A percentile compares a stretch with the other conserved stretches of the same genome.
Evolutionary conservation across 1,140 invertebrate species (phyloP).

Genomic region (Manduca sexta): DNA sequence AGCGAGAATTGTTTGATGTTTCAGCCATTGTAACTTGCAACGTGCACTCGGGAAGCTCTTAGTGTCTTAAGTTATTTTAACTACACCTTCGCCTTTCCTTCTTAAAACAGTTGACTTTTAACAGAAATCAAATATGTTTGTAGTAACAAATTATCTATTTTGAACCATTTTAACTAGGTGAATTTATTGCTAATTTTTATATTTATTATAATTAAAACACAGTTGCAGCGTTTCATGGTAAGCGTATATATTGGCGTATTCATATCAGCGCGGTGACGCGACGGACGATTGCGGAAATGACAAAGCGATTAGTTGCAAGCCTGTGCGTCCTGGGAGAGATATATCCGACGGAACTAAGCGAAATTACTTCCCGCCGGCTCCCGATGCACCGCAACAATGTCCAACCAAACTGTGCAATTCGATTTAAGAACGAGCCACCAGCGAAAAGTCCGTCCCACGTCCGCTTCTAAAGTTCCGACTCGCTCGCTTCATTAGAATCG

Average conservation of each 20-base stretch:
- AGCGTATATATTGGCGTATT: slow-evolving; percentile 20
- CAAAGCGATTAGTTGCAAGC: slow-evolving; percentile 63
- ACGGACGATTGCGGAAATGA: slow-evolving; percentile 65
- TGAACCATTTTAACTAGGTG: no score
- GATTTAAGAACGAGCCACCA: slow-evolving; percentile 37
- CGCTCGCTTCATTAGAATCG: slow-evolving; percentile 40
- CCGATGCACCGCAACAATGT: slow-evolving; percentile 48
- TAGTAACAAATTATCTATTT: no score
- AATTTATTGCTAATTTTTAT: no score
- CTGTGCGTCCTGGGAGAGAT: slow-evolving; percentile 47
- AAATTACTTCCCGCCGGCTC: slow-evolving; percentile 55
- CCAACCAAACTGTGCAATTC: slow-evolving; percentile 36
- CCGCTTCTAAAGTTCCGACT: slow-evolving; percentile 22
- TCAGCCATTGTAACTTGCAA: slow-evolving; percentile 10
- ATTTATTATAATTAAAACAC: no score
- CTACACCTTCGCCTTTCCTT: background rate
- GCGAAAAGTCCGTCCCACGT: slow-evolving; percentile 24
- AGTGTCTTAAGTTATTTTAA: slow-evolving; percentile 57
- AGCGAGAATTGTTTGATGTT: slow-evolving; percentile 46
- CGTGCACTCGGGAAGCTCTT: slow-evolving; percentile 35
- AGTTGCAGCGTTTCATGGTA: no score
- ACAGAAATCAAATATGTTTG: no score
- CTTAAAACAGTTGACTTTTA: no score
- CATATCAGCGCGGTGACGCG: slow-evolving; percentile 33
- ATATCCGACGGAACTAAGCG: slow-evolving; percentile 61